These are phyloP conservation scores for Linnaemya vulpina DNA, from an alignment of 2,888 invertebrate genomes.

Conservation along the genomic window DNA sequence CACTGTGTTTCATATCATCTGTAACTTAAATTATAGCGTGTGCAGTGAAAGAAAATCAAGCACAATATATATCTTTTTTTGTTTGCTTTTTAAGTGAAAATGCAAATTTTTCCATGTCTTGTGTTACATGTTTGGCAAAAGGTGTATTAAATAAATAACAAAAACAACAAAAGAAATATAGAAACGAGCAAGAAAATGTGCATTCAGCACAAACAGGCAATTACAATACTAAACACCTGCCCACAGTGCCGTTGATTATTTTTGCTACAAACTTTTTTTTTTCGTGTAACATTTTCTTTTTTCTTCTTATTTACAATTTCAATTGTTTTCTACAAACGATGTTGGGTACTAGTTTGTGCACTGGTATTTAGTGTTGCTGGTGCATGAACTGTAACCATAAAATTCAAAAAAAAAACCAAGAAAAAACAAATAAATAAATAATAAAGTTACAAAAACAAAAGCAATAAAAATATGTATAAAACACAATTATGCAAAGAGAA, in stretches of 20 bases:
- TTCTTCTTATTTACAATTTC: conserved; percentile 24
- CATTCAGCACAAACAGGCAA: conserved; percentile 42
- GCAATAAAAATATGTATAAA: conserved; percentile 36
- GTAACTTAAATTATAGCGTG: neutral
- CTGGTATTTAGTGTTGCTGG: conserved; percentile 69
- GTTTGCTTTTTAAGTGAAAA: conserved; percentile 42
- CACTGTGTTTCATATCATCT: neutral
- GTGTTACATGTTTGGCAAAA: conserved; percentile 43
- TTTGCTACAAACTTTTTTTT: conserved; percentile 22
- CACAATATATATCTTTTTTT: no score
- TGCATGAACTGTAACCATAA: conserved; percentile 72
- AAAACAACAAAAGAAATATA: neutral
- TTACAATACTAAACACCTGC: conserved; percentile 60
- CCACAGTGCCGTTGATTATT: conserved; percentile 35
- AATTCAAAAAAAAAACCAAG: conserved; percentile 57
- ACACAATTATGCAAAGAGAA: conserved; percentile 26
- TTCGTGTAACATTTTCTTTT: neutral
- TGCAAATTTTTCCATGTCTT: conserved; percentile 65
- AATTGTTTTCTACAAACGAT: conserved; percentile 43
- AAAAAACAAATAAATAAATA: conserved; percentile 46
- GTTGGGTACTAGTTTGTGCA: conserved; percentile 59
- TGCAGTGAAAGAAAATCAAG: neutral
- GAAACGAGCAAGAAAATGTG: conserved; percentile 38
- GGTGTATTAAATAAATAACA: neutral
- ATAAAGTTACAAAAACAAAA: conserved; percentile 58